Evolutionary conservation across 2,888 invertebrate genomes (phyloP), one percentile per base, ranked within the genome.

Genomic region (Tiphia femorata): DNA sequence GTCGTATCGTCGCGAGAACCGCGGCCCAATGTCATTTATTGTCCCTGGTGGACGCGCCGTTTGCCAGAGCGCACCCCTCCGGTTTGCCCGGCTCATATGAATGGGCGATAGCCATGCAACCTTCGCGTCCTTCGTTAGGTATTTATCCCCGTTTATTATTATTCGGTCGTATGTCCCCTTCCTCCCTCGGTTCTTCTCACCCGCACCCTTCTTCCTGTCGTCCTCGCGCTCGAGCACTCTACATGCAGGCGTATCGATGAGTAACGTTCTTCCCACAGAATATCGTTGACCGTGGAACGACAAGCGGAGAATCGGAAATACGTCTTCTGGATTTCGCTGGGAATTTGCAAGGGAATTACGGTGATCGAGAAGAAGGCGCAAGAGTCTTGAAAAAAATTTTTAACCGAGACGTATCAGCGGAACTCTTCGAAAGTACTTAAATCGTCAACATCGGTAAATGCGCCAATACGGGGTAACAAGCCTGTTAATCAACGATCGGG

Each of bases 1-100:
- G 64, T 62, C 65, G 62, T 64, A 63, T 54, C 63, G 65, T 67
- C 67, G 71, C 68, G 73, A 70, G 67, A 73, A 63, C 58, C 67
- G 59, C 70, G 70, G 58, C 64, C 62, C 71, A 63, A 73, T 68
- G 75, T 76, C 75, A 72, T 76, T 76, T 75, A 68, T 75, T 73
- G 75, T 76, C 71, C 67, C 56, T 38, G 56, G 58, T 59, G 67
- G 62, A 70, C 64, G 64, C 67, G 58, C 63, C 57, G 65, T 70
- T 67, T 58, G 64, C 70, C 57, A 58, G 58, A 49, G 62, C 56
- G 51, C 59, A 58, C 51, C 62, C 64, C 56, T 41, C 58, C 33
- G 29, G 48, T 27, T 43, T 40, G n/a, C 43, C 49, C 53, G 49
- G 27, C 55, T 41, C 59, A 69, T 75, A 75, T 72, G 73, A 76